Evolutionary conservation across 2,888 invertebrate species (phyloP).

Genomic region (Ramazzottius varieornatus): DNA sequence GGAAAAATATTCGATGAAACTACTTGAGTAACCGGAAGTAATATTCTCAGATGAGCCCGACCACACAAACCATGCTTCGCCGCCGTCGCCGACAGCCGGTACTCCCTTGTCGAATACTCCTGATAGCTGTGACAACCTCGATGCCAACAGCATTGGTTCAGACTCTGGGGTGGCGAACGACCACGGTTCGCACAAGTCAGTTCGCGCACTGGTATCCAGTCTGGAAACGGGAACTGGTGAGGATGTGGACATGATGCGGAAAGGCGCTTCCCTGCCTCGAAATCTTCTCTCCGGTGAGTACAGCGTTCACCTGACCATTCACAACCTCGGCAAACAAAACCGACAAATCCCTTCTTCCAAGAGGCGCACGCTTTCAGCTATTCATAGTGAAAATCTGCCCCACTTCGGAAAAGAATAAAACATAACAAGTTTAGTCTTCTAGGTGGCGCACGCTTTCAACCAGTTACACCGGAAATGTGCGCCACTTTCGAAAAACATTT

Average conservation of each 20-base stretch:
- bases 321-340: too few relatives aligned
- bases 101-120: neutral
- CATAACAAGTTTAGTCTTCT: too few relatives aligned
- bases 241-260: neutral
- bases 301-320: too few relatives aligned
- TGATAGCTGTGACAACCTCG: neutral
- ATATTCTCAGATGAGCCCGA: neutral
- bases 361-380: too few relatives aligned
- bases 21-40: too few relatives aligned
- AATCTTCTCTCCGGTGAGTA: neutral
- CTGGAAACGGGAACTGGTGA: neutral
- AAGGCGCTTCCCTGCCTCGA: neutral
- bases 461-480: too few relatives aligned
- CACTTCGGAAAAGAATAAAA: too few relatives aligned
- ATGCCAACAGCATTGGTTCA: neutral
- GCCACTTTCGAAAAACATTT: too few relatives aligned
- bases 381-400: too few relatives aligned
- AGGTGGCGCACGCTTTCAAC: too few relatives aligned
- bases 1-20: too few relatives aligned
- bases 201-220: conserved; percentile 1
- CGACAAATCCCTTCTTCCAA: too few relatives aligned
- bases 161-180: neutral
- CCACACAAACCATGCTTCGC: neutral
- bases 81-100: neutral
- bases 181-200: neutral